Evolutionary conservation across 2,888 invertebrate genomes (phyloP).

Genomic region (Acleris literana): DNA sequence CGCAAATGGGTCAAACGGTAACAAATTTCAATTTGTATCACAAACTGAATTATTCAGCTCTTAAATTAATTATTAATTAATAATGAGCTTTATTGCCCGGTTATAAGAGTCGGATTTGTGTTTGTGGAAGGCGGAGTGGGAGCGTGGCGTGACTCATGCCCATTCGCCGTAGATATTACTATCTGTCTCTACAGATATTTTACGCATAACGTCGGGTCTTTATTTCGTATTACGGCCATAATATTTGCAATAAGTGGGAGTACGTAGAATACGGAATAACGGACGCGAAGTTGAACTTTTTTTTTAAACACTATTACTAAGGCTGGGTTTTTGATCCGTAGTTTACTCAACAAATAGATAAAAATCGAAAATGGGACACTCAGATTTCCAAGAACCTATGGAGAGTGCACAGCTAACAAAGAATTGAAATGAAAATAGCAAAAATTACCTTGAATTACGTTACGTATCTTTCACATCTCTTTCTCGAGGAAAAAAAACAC

Average conservation of each 20-base stretch:
- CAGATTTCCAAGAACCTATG: too few relatives aligned
- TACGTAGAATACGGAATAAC: too few relatives aligned
- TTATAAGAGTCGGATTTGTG: not conserved
- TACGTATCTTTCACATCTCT: too few relatives aligned
- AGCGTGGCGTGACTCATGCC: slow-evolving; percentile 31
- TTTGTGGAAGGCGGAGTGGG: not conserved
- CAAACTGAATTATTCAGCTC: not conserved
- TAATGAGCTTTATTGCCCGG: not conserved
- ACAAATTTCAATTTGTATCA: slow-evolving; percentile 33
- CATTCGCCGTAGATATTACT: slow-evolving; percentile 13
- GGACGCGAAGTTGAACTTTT: not conserved
- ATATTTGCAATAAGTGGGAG: slow-evolving; percentile 3
- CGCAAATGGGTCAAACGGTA: slow-evolving; percentile 33
- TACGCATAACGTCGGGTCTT: slow-evolving; percentile 30
- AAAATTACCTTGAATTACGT: too few relatives aligned
- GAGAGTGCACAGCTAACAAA: too few relatives aligned
- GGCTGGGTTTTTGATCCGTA: too few relatives aligned
- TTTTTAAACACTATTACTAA: not conserved
- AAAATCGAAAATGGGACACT: too few relatives aligned
- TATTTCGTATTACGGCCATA: slow-evolving; percentile 13
- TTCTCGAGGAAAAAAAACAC: too few relatives aligned
- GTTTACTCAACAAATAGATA: too few relatives aligned
- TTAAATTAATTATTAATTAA: not conserved
- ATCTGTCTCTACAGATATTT: slow-evolving; percentile 15
- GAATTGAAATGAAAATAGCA: too few relatives aligned